Conservation (phyloP, 2,113 vertebrate genomes). For the Condylura cristata region DNA sequence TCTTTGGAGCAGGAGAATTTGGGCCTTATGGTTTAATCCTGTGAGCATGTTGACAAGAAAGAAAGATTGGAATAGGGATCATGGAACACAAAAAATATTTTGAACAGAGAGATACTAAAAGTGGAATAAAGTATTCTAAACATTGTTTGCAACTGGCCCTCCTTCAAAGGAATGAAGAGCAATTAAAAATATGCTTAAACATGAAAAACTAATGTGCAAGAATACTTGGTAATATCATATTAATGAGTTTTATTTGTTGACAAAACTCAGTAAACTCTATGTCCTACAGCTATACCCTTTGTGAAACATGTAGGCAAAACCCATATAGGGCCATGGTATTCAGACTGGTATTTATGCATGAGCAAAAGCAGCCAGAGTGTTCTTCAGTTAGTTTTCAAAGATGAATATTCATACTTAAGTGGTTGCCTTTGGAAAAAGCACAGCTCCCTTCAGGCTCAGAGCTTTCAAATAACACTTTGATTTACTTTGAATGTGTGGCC, state of each 20-base stretch:
- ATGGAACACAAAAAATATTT: background rate
- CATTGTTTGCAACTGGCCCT: background rate
- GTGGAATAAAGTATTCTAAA: background rate
- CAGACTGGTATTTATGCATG: background rate
- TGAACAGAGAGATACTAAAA: slow-evolving; percentile 6
- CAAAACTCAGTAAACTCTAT: background rate
- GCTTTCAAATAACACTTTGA: background rate
- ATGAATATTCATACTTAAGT: slow-evolving; percentile 53
- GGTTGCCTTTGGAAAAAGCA: slow-evolving; percentile 4
- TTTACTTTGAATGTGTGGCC: background rate
- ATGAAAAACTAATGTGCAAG: background rate
- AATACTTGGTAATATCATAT: background rate
- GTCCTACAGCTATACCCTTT: background rate
- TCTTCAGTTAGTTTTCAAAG: slow-evolving; percentile 23
- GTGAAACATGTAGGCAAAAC: background rate
- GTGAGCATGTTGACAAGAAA: background rate
- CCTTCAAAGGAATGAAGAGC: background rate
- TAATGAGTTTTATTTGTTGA: background rate
- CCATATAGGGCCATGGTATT: slow-evolving; percentile 2
- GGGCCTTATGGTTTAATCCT: background rate
- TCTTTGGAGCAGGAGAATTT: background rate
- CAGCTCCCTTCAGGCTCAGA: background rate
- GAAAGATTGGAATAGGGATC: background rate
- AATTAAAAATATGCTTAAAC: background rate
- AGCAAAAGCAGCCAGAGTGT: background rate